A percentile compares a stretch with the other conserved stretches of the same genome.
Evolutionary conservation across 2,888 invertebrate genomes (phyloP).

Genomic region (Lathronympha strigana): DNA sequence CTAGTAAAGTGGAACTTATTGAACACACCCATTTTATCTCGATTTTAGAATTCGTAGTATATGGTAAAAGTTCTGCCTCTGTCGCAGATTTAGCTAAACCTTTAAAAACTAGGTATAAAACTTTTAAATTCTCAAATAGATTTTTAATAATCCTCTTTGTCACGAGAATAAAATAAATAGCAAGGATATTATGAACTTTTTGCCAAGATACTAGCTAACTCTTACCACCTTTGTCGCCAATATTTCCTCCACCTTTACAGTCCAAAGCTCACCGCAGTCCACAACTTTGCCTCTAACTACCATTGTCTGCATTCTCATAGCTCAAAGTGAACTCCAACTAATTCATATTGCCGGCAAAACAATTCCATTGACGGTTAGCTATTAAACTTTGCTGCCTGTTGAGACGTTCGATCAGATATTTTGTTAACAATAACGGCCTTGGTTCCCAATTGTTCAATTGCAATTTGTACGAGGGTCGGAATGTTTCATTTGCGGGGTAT

Average conservation of each 20-base stretch:
- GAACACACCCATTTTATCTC: too few species aligned
- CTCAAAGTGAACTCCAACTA: constrained; percentile 29
- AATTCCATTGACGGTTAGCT: constrained; percentile 32
- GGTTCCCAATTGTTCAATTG: constrained; percentile 21
- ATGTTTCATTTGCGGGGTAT: constrained; percentile 13
- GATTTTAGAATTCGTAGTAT: too few species aligned
- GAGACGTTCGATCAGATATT: constrained; percentile 17
- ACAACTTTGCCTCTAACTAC: neutral
- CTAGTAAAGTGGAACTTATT: too few species aligned
- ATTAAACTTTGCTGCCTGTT: constrained; percentile 23
- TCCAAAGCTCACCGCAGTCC: neutral
- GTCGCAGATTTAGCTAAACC: too few species aligned
- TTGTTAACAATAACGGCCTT: constrained; percentile 20
- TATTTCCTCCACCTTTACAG: neutral
- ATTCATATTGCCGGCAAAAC: constrained; percentile 38
- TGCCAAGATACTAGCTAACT: too few species aligned
- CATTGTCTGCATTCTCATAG: constrained; percentile 19
- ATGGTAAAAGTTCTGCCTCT: too few species aligned
- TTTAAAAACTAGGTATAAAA: too few species aligned
- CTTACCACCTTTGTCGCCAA: too few species aligned
- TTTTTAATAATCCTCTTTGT: too few species aligned
- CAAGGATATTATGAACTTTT: too few species aligned
- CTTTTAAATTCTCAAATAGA: too few species aligned
- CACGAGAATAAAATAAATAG: too few species aligned
- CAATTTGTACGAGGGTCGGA: constrained; percentile 20